Percentiles rank a stretch among this genome's conserved stretches.
These are phyloP conservation scores for Halotydeus destructor DNA, from an alignment of 1,140 invertebrate species.

Conservation along the genomic window DNA sequence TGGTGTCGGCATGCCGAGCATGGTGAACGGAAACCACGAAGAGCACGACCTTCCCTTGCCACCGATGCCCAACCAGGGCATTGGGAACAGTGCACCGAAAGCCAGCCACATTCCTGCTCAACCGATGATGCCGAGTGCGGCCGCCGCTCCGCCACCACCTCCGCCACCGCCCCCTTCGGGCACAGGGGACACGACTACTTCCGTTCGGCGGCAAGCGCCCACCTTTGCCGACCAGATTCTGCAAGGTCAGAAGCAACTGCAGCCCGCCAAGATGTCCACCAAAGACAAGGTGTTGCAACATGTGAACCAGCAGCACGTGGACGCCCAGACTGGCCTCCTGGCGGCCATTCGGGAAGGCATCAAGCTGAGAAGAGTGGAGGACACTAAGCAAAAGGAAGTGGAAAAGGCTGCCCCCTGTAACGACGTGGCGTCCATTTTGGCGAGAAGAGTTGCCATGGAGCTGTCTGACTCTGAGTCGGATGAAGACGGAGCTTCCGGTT, in stretches of 20 bases:
- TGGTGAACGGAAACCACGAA: slow-evolving; percentile 19
- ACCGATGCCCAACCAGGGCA: slow-evolving; percentile 14
- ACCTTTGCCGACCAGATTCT: slow-evolving; percentile 5
- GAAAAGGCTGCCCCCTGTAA: slow-evolving; percentile 40
- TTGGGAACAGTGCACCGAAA: background rate
- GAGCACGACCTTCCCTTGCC: slow-evolving; percentile 16
- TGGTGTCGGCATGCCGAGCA: slow-evolving; percentile 9
- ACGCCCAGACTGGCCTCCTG: slow-evolving; percentile 52
- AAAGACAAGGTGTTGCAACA: slow-evolving; percentile 2
- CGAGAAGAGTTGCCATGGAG: slow-evolving; percentile 74
- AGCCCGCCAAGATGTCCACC: background rate
- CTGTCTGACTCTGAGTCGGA: slow-evolving; percentile 69
- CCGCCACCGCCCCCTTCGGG: slow-evolving; percentile 20
- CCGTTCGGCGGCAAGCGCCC: background rate
- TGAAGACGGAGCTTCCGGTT: slow-evolving; percentile 18
- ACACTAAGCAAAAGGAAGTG: slow-evolving; percentile 46
- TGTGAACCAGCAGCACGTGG: slow-evolving; percentile 7
- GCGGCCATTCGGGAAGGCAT: slow-evolving; percentile 88
- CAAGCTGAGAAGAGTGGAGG: slow-evolving; percentile 75
- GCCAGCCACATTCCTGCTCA: background rate
- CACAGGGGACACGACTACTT: slow-evolving; percentile 1
- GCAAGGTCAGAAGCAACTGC: slow-evolving; percentile 3
- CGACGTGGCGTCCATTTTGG: slow-evolving; percentile 84
- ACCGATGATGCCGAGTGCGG: background rate
- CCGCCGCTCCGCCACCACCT: slow-evolving; percentile 20